These are phyloP conservation scores for Myopa tessellatipennis DNA, from an alignment of 2,888 invertebrate species.

Conservation along the genomic window DNA sequence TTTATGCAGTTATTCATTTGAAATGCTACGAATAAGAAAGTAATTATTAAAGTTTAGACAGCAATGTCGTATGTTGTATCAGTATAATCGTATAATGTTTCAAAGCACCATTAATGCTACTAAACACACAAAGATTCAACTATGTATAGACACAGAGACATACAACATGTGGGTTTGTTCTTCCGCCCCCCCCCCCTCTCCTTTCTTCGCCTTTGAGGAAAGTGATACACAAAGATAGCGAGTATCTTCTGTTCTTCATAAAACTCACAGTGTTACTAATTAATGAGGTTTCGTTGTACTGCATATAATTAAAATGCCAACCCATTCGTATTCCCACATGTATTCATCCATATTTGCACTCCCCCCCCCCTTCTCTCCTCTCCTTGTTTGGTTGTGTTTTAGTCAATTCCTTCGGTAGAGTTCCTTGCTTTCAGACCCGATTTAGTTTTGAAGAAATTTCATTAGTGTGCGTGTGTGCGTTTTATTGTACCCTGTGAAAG, in stretches of 20 bases:
- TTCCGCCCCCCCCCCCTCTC: no score
- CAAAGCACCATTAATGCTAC: neutral
- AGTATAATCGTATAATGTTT: neutral
- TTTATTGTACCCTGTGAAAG: neutral
- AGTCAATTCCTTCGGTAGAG: neutral
- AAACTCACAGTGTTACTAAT: neutral
- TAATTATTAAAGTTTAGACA: no score
- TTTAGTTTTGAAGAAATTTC: constrained; percentile 6
- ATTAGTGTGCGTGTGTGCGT: neutral
- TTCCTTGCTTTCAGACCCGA: constrained; percentile 14
- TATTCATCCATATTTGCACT: no score
- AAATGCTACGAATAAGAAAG: no score
- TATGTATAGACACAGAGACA: no score
- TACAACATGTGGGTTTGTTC: no score
- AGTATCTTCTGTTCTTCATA: neutral
- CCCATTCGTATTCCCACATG: no score
- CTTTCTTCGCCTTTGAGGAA: no score
- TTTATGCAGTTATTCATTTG: no score
- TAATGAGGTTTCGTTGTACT: neutral
- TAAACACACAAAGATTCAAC: no score
- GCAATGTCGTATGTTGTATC: neutral
- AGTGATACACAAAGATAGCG: neutral
- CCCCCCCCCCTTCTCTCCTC: no score
- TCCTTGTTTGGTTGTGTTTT: no score
- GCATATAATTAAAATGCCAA: neutral